A percentile compares a stretch with the other conserved stretches of the same genome.
phyloP scores from a whole-genome alignment of 2,797 vertebrate species.

The Peromyscus eremicus region DNA sequence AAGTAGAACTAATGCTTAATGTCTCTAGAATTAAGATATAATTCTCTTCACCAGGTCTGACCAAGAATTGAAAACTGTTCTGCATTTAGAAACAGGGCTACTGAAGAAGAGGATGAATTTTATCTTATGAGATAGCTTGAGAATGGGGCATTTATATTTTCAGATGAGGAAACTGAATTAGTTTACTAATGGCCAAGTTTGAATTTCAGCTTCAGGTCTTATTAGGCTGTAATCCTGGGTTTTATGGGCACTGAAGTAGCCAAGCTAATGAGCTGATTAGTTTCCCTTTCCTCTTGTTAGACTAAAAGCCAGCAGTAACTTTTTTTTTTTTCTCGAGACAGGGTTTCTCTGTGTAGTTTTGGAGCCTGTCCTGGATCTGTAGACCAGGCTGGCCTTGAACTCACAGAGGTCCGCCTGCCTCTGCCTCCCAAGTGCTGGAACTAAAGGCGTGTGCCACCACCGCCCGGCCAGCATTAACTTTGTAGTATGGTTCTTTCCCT shows the following conservation, averaged over 20 bases:
- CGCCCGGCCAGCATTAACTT: no score
- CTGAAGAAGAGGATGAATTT: conserved; percentile 21
- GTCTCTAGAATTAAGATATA: neutral
- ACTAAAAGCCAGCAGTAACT: neutral
- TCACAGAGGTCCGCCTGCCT: no score
- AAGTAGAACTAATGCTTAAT: neutral
- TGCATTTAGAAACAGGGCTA: neutral
- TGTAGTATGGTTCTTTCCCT: no score
- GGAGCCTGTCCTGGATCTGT: no score
- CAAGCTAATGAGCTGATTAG: conserved; percentile 12
- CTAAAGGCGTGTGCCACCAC: no score
- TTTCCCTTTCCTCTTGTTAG: conserved; percentile 23
- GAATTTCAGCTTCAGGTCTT: conserved; percentile 48
- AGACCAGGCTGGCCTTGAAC: no score
- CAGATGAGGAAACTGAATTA: neutral
- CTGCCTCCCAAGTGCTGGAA: no score
- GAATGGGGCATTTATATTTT: conserved; percentile 9
- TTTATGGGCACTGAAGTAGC: conserved; percentile 30
- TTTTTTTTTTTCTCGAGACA: neutral
- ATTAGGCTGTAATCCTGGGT: neutral
- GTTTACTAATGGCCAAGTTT: conserved; percentile 25
- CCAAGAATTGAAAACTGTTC: conserved; percentile 33
- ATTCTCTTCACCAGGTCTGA: neutral
- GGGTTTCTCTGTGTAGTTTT: no score
- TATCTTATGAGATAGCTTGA: conserved; percentile 28